Conservation (phyloP, 2,113 vertebrate genomes). For the Canis aureus region DNA sequence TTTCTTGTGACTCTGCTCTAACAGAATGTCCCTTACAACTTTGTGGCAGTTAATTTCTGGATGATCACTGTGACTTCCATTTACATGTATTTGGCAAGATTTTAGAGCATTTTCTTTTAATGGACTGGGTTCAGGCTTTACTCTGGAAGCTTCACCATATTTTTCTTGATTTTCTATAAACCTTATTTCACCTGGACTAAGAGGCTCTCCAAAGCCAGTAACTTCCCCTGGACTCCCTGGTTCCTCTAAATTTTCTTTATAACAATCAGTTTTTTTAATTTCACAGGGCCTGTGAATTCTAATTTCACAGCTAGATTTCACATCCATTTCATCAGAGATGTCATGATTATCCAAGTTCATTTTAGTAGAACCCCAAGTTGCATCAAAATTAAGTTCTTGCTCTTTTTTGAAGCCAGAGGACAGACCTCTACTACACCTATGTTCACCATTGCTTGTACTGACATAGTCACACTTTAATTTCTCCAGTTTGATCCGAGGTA, state of each 20-base stretch:
- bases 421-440: slow-evolving; percentile 74
- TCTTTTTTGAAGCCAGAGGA: slow-evolving; percentile 76
- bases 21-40: slow-evolving; percentile 82
- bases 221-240: slow-evolving; percentile 85
- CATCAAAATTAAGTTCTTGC: slow-evolving; percentile 67
- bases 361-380: slow-evolving; percentile 67
- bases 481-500: slow-evolving; percentile 85
- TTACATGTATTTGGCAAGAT: slow-evolving; percentile 86
- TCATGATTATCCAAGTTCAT: slow-evolving; percentile 70
- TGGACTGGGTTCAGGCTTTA: slow-evolving; percentile 81
- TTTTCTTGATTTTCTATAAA: slow-evolving; percentile 87
- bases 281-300: slow-evolving; percentile 85
- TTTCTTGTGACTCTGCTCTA: slow-evolving; percentile 85
- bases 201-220: slow-evolving; percentile 80
- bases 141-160: slow-evolving; percentile 79
- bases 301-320: slow-evolving; percentile 84
- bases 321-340: slow-evolving; percentile 78
- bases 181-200: slow-evolving; percentile 84
- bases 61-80: slow-evolving; percentile 85
- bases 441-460: slow-evolving; percentile 84
- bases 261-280: slow-evolving; percentile 83
- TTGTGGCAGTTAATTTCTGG: slow-evolving; percentile 82
- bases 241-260: slow-evolving; percentile 87
- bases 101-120: slow-evolving; percentile 88
- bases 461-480: slow-evolving; percentile 85